Percentiles rank a stretch among this genome's conserved stretches.
Conservation (phyloP, 2,888 invertebrate species). For the Junonia oenone region DNA sequence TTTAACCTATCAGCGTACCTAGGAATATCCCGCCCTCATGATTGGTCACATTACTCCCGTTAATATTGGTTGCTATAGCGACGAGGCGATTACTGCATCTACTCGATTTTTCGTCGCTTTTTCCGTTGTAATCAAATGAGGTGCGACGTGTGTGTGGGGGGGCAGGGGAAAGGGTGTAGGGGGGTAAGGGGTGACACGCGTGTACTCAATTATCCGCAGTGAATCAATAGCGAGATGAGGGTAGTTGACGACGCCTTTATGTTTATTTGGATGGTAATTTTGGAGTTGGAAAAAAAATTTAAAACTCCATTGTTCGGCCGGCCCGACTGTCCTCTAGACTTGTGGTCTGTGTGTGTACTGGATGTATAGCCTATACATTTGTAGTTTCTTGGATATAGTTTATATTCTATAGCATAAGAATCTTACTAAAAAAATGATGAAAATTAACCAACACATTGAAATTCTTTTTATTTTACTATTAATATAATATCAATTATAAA, state of each 20-base stretch:
- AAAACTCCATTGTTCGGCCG: conserved; percentile 14
- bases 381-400: background rate
- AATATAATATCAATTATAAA: too few species aligned
- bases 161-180: conserved; percentile 31
- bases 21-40: conserved; percentile 17
- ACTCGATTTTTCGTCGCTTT: conserved; percentile 79
- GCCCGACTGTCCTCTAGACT: background rate
- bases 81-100: conserved; percentile 77
- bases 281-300: conserved; percentile 15
- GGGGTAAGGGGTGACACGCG: conserved; percentile 56
- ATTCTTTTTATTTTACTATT: too few species aligned
- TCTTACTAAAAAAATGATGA: too few species aligned
- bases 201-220: conserved; percentile 79
- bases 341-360: background rate
- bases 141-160: conserved; percentile 62
- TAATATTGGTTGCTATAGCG: conserved; percentile 73
- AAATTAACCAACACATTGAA: too few species aligned
- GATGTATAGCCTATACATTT: background rate
- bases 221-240: conserved; percentile 80
- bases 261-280: conserved; percentile 31
- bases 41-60: conserved; percentile 48
- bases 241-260: conserved; percentile 52
- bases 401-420: too few species aligned
- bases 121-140: conserved; percentile 80
- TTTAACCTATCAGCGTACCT: background rate